phyloP scores from a whole-genome alignment of 1,140 invertebrate genomes.

The Euschistus heros region DNA sequence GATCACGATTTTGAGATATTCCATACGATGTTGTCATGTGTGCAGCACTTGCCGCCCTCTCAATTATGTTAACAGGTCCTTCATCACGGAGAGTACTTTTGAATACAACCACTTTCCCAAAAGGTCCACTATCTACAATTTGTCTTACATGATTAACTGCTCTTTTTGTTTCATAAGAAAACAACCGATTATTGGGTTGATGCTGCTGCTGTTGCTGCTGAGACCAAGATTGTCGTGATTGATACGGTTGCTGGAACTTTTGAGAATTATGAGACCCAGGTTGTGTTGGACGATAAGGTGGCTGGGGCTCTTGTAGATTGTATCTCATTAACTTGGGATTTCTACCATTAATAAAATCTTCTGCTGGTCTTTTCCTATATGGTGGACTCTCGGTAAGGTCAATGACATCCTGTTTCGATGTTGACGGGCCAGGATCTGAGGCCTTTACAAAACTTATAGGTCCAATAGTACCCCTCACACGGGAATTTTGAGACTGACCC shows the following conservation, averaged over 20 bases:
- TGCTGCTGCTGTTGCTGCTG: not conserved
- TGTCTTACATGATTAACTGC: not conserved
- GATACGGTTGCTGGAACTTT: too few species aligned
- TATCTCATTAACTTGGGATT: not conserved
- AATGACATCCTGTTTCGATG: not conserved
- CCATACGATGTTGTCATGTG: slow-evolving; percentile 18
- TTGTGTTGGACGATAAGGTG: too few species aligned
- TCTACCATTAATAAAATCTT: slow-evolving; percentile 7
- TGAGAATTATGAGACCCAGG: too few species aligned
- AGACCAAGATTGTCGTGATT: too few species aligned
- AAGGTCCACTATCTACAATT: slow-evolving; percentile 16
- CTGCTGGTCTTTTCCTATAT: not conserved
- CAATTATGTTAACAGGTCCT: slow-evolving; percentile 11
- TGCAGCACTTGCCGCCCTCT: slow-evolving; percentile 18
- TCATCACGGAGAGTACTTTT: not conserved
- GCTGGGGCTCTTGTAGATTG: not conserved
- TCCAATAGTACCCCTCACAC: not conserved
- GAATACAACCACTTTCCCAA: slow-evolving; percentile 22
- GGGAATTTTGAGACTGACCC: not conserved
- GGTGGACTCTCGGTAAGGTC: not conserved
- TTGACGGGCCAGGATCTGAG: not conserved
- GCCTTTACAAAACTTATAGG: not conserved
- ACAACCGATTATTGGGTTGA: not conserved
- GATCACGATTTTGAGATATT: not conserved
- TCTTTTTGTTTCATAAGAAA: slow-evolving; percentile 3